phyloP scores from a whole-genome alignment of 92 coral and sea anemone species.

The Anthopleura xanthogrammica region DNA sequence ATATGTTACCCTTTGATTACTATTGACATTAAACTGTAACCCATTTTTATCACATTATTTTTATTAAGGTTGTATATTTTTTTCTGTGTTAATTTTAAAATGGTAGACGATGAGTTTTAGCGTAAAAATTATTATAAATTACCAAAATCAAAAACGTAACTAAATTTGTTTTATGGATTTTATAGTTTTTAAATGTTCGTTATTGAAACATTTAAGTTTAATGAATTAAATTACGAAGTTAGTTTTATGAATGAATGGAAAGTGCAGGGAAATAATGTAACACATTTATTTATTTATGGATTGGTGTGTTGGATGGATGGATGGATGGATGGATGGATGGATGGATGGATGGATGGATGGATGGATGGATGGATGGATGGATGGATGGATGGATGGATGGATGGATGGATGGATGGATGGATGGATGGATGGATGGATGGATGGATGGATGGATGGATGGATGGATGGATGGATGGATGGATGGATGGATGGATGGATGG shows the following conservation, averaged over 20 bases:
- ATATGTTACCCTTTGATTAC: too few species aligned
- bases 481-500: not conserved
- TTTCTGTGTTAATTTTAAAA: too few species aligned
- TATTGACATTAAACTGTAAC: too few species aligned
- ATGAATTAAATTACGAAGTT: not conserved
- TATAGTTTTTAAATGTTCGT: too few species aligned
- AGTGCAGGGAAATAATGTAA: too few species aligned
- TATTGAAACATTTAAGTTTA: too few species aligned
- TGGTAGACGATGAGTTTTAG: too few species aligned
- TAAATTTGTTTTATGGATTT: not conserved
- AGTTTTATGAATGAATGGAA: not conserved
- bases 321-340: not conserved
- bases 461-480: not conserved
- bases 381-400: not conserved
- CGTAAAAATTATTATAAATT: not conserved
- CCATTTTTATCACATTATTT: not conserved
- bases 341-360: not conserved
- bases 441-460: not conserved
- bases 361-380: not conserved
- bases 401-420: not conserved
- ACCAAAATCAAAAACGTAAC: not conserved
- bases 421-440: not conserved
- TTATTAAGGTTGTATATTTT: not conserved
- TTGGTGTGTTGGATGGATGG: too few species aligned
- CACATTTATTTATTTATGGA: too few species aligned